Evolutionary conservation across 1,140 invertebrate species (phyloP).

Genomic region (Cataglyphis hispanica): DNA sequence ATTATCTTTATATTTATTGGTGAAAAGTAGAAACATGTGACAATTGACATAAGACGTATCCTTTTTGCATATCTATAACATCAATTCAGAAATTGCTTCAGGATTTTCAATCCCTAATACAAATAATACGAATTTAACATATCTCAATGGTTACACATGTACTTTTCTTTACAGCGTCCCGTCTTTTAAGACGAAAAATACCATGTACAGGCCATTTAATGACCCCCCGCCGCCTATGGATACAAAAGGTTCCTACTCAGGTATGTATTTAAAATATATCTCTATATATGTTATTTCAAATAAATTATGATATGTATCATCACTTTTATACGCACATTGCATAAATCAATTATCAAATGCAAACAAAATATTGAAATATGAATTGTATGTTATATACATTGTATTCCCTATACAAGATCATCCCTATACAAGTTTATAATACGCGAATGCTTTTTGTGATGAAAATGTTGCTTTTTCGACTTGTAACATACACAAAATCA

Average conservation of each 20-base stretch:
- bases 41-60: too few species aligned
- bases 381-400: background rate
- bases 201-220: conserved; percentile 92
- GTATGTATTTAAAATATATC: conserved; percentile 79
- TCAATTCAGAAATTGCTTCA: too few species aligned
- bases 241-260: conserved; percentile 91
- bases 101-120: background rate
- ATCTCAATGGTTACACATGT: background rate
- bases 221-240: conserved; percentile 91
- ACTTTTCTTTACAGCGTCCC: conserved; percentile 88
- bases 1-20: too few species aligned
- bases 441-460: background rate
- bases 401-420: background rate
- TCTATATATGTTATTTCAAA: background rate
- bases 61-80: too few species aligned
- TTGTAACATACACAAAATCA: conserved; percentile 22
- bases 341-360: background rate
- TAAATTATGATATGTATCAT: background rate
- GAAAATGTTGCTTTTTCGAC: conserved; percentile 21
- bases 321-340: background rate
- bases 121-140: conserved; percentile 4
- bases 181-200: conserved; percentile 90
- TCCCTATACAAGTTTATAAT: background rate
- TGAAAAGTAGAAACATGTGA: too few species aligned
- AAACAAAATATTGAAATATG: background rate